Evolutionary conservation across 2,888 invertebrate species (phyloP).

Genomic region (Ectemnius lituratus): DNA sequence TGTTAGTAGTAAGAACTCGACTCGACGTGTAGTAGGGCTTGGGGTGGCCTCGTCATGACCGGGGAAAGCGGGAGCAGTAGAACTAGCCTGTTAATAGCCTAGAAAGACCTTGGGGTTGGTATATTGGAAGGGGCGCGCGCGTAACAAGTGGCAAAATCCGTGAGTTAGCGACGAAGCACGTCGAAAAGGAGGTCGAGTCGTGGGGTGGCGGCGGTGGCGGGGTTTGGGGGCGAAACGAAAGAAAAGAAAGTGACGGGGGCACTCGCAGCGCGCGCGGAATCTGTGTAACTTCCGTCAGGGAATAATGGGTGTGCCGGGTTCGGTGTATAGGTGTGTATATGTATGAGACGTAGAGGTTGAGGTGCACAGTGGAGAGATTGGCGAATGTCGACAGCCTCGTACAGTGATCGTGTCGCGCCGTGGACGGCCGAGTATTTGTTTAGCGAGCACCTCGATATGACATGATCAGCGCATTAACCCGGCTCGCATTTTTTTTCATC

Average conservation of each 20-base stretch:
- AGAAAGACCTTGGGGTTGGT: no score
- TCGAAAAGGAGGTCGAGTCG: slow-evolving; percentile 14
- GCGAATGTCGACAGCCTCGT: slow-evolving; percentile 58
- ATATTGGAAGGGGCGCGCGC: neutral
- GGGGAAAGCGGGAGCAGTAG: slow-evolving; percentile 38
- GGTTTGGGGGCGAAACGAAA: neutral
- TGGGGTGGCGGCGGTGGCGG: slow-evolving; percentile 11
- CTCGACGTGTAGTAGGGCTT: no score
- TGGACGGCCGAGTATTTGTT: slow-evolving; percentile 69
- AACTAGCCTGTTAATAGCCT: slow-evolving; percentile 13
- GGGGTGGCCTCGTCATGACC: no score
- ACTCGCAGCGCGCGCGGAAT: neutral
- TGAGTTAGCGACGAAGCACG: slow-evolving; percentile 1
- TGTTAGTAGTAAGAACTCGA: no score
- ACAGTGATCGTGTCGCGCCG: slow-evolving; percentile 49
- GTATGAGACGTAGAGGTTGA: slow-evolving; percentile 10
- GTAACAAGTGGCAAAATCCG: slow-evolving; percentile 7
- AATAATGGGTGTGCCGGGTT: neutral
- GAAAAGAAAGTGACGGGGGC: slow-evolving; percentile 15
- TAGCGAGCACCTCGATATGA: slow-evolving; percentile 74
- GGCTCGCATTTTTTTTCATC: slow-evolving; percentile 73
- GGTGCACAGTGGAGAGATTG: slow-evolving; percentile 19
- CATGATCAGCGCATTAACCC: slow-evolving; percentile 78
- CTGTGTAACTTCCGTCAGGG: slow-evolving; percentile 2
- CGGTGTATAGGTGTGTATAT: neutral